Percentiles rank a stretch among this genome's conserved stretches.
These are phyloP conservation scores for Drosophila siamana DNA, from an alignment of 2,888 invertebrate genomes.

Conservation along the genomic window DNA sequence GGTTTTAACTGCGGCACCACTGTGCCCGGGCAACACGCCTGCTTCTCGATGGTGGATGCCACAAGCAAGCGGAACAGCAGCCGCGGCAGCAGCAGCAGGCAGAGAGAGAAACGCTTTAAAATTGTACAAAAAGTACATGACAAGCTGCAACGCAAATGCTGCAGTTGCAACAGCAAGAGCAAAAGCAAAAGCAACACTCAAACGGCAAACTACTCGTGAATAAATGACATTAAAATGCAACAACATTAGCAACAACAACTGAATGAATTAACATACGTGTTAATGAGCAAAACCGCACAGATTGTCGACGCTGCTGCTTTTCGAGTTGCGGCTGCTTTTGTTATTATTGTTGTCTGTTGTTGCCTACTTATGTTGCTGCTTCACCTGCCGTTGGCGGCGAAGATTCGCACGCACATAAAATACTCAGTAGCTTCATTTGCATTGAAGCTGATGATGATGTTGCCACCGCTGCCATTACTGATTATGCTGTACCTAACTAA, in stretches of 20 bases:
- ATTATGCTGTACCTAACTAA: conserved; percentile 5
- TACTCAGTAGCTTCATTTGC: conserved; percentile 40
- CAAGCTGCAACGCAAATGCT: conserved; percentile 48
- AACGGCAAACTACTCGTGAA: conserved; percentile 39
- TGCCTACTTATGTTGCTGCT: background rate
- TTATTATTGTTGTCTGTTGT: background rate
- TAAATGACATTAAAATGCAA: conserved; percentile 50
- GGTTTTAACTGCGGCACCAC: conserved; percentile 24
- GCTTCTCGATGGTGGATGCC: conserved; percentile 8
- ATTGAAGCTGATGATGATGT: conserved; percentile 16
- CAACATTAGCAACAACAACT: conserved; percentile 3
- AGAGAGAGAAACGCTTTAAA: conserved; percentile 34
- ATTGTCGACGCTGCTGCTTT: background rate
- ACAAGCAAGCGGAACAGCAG: conserved; percentile 54
- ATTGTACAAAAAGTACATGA: conserved; percentile 45
- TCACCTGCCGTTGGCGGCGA: background rate
- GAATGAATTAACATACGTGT: conserved; percentile 68
- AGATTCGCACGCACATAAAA: conserved; percentile 57
- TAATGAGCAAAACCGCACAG: conserved; percentile 59
- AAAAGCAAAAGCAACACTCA: conserved; percentile 6
- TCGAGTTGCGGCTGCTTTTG: background rate
- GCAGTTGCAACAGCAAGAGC: conserved; percentile 33
- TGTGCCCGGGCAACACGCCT: conserved; percentile 9
- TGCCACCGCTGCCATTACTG: background rate
- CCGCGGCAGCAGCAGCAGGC: too few relatives aligned